These are phyloP conservation scores for Erethizon dorsatum DNA, from an alignment of 2,797 vertebrate species.

Conservation along the genomic window DNA sequence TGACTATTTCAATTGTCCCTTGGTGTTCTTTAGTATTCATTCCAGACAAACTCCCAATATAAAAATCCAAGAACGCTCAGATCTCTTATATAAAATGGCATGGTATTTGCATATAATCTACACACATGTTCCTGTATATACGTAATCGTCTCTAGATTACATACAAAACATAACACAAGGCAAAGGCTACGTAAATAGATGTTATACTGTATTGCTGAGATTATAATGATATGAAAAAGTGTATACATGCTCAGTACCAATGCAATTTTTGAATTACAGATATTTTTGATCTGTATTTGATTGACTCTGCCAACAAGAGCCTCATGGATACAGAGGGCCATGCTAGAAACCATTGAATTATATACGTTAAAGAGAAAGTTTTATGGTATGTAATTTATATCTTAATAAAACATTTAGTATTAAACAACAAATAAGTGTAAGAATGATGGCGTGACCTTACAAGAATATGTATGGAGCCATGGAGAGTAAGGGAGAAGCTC, in stretches of 20 bases:
- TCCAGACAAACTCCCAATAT: not conserved
- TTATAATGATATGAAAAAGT: not conserved
- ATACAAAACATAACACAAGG: not conserved
- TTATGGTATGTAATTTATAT: not conserved
- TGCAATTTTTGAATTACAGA: not conserved
- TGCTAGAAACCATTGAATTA: not conserved
- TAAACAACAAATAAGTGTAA: not conserved
- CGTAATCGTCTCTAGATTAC: not conserved
- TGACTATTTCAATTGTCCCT: not conserved
- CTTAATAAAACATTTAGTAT: not conserved
- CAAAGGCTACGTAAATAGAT: not conserved
- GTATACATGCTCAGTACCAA: not conserved
- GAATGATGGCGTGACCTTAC: not conserved
- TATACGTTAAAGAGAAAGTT: not conserved
- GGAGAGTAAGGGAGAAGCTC: not conserved
- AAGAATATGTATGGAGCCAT: not conserved
- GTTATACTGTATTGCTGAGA: too few species aligned
- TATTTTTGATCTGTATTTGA: not conserved
- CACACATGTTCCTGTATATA: not conserved
- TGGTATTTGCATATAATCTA: not conserved
- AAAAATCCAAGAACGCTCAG: not conserved
- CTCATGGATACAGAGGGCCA: not conserved
- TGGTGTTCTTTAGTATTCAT: not conserved
- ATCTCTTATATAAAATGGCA: not conserved
- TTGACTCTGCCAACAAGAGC: not conserved